A percentile compares a stretch with the other conserved stretches of the same genome.
Evolutionary conservation across 1,140 invertebrate genomes (phyloP).

Genomic region (Aplysia californica): DNA sequence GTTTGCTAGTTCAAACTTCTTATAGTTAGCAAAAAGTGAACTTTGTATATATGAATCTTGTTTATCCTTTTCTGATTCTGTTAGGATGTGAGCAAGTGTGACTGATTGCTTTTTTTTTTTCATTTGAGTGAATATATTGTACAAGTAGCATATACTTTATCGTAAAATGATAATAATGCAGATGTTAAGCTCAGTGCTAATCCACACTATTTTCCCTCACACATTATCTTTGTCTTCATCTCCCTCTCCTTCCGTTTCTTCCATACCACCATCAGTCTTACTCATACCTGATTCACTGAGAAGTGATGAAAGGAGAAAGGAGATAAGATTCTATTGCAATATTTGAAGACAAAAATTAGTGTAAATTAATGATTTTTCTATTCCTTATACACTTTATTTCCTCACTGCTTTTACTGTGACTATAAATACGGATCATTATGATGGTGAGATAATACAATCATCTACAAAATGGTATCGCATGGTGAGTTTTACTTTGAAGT

Average conservation of each 20-base stretch:
- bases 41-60: background rate
- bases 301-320: background rate
- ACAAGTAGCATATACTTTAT: background rate
- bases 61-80: too few species aligned
- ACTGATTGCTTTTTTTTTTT: background rate
- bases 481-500: too few species aligned
- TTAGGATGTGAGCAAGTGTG: background rate
- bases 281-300: background rate
- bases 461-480: too few species aligned
- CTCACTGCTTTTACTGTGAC: background rate
- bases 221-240: background rate
- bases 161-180: background rate
- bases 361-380: background rate
- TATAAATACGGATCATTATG: background rate
- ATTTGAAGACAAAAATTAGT: background rate
- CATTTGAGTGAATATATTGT: background rate
- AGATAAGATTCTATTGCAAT: background rate
- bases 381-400: background rate
- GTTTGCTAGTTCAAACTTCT: background rate
- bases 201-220: background rate
- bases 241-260: conserved; percentile 13
- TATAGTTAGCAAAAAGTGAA: background rate
- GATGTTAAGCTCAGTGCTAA: background rate
- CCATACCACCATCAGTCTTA: background rate
- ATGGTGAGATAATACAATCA: too few species aligned